Evolutionary conservation across 2,888 invertebrate species (phyloP).

Genomic region (Mycalesis mineus): DNA sequence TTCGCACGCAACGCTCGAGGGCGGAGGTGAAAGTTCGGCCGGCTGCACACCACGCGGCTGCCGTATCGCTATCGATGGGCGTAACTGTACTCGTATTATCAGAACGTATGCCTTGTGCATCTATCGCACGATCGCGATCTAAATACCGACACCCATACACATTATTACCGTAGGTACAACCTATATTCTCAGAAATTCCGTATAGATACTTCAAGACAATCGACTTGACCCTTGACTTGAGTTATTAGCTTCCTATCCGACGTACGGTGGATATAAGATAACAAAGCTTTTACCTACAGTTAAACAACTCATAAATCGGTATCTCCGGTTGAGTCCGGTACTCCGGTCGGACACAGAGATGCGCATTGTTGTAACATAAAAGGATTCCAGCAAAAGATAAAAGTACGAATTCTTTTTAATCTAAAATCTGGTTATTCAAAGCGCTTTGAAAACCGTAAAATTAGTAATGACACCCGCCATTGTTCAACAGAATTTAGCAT

Average conservation of each 20-base stretch:
- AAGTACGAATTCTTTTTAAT: not conserved
- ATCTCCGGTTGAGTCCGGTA: not conserved
- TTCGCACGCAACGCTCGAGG: constrained; percentile 52
- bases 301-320: not conserved
- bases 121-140: constrained; percentile 24
- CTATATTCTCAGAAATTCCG: constrained; percentile 13
- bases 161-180: not conserved
- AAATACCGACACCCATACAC: constrained; percentile 9
- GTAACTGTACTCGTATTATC: constrained; percentile 38
- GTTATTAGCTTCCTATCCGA: constrained; percentile 33
- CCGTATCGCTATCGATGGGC: constrained; percentile 46
- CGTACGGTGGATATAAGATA: constrained; percentile 22
- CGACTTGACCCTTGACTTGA: constrained; percentile 33
- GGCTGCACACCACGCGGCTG: constrained; percentile 42
- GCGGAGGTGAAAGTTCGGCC: constrained; percentile 67
- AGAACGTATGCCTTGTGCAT: constrained; percentile 29
- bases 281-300: constrained; percentile 2
- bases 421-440: constrained; percentile 8
- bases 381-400: constrained; percentile 5
- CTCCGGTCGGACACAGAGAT: not conserved
- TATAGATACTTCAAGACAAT: constrained; percentile 27
- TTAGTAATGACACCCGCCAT: constrained; percentile 19
- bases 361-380: constrained; percentile 1
- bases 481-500: constrained; percentile 20
- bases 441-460: constrained; percentile 20